Evolutionary conservation across 2,888 invertebrate species (phyloP), one percentile per base, ranked within the genome.

Genomic region (Ichneumoninae sp.): DNA sequence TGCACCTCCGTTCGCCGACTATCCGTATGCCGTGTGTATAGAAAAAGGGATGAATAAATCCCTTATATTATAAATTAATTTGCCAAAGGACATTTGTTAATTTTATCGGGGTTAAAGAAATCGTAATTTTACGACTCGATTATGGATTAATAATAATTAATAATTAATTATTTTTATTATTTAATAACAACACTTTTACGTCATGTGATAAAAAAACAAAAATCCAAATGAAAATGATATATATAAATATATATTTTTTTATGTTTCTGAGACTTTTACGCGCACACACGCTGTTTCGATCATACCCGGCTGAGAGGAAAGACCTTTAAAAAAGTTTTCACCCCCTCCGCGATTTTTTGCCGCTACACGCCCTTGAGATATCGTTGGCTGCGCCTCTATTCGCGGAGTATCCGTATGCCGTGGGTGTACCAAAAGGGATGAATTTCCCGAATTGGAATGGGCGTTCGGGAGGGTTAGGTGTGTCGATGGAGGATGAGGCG

Each of bases 371-470:
- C 54, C 72, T 80, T 70, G 65, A 80, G 72, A 71, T 57, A 86
- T 74, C 40, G 78, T 81, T 72, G 77, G 79, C 70, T 62, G 70
- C 47, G 74, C 47, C 66, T 54, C 77, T 83, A 81, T 85, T 83
- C 86, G 62, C 57, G 72, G 60, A 74, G 50, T 77, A 52, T 78
- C 40, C 68, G 80, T 81, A 60, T 68, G 60, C 70, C 50, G n/a
- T 62, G 74, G 40, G 62, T 33, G 40, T 68, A 75, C 82, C 66
- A 71, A 83, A 86, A 86, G 82, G 85, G 82, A 80, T 76, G 66
- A 83, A 80, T 84, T 84, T 71, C 78, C 80, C 72, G 74, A 70
- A 77, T 83, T 69, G 70, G 79, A 85, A 82, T 76, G 82, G 82
- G 72, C 69, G 71, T 47, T 71, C 40, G 52, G 60, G 57, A 79